Evolutionary conservation across 2,888 invertebrate species (phyloP).

Genomic region (Eupelmus urozonus): DNA sequence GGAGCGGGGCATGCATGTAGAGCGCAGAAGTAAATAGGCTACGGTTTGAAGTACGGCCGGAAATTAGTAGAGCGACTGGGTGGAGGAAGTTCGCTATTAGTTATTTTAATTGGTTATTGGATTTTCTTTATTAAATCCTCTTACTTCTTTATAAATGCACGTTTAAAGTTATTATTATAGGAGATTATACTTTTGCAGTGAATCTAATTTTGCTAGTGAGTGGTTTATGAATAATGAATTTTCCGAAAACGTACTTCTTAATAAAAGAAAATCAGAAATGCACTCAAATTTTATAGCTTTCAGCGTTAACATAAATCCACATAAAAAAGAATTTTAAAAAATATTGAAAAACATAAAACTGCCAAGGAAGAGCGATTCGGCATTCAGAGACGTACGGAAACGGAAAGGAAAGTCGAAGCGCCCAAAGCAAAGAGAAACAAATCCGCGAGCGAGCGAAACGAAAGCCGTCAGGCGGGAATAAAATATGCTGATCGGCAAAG

Average conservation of each 20-base stretch:
- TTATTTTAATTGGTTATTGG: background rate
- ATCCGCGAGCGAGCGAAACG: conserved; percentile 10
- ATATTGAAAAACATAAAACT: too few relatives aligned
- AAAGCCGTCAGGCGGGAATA: conserved; percentile 31
- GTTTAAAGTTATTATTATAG: background rate
- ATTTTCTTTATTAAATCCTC: background rate
- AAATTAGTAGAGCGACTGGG: conserved; percentile 17
- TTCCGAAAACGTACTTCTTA: background rate
- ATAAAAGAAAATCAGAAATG: background rate
- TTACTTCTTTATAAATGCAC: background rate
- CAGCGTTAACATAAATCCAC: too few relatives aligned
- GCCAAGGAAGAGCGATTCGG: too few relatives aligned
- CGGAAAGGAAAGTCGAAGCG: background rate
- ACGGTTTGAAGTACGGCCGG: conserved; percentile 20
- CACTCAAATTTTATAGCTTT: too few relatives aligned
- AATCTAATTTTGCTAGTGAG: background rate
- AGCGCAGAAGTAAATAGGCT: background rate
- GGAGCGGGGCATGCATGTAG: conserved; percentile 4
- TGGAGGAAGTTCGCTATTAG: background rate
- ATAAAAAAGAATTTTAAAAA: too few relatives aligned
- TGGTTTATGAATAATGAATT: too few relatives aligned
- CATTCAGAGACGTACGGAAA: background rate
- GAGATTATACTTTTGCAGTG: background rate
- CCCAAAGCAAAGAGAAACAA: conserved; percentile 30
- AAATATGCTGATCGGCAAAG: conserved; percentile 31